These are phyloP conservation scores for Rhyzopertha dominica DNA, from an alignment of 1,140 invertebrate genomes.

Conservation along the genomic window DNA sequence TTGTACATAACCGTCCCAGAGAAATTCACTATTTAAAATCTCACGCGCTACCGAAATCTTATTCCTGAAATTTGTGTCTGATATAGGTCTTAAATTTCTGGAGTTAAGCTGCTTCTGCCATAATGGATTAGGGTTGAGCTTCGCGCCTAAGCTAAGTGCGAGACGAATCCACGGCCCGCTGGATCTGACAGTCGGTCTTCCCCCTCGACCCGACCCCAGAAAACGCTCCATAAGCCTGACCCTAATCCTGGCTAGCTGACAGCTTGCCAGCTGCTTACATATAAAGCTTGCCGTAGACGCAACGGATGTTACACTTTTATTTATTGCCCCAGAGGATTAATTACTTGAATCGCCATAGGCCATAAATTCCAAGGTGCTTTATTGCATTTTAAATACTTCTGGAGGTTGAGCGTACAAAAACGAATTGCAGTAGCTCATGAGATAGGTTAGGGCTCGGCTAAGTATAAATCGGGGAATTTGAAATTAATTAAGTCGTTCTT, in stretches of 20 bases:
- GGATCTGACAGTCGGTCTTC: constrained; percentile 32
- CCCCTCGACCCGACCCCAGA: constrained; percentile 17
- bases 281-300: constrained; percentile 26
- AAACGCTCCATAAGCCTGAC: constrained; percentile 33
- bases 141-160: constrained; percentile 33
- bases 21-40: no score
- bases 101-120: constrained; percentile 37
- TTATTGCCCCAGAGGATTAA: constrained; percentile 18
- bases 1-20: no score
- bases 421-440: no score
- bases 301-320: constrained; percentile 19
- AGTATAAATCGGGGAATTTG: no score
- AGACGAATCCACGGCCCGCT: constrained; percentile 34
- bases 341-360: constrained; percentile 8
- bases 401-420: no score
- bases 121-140: constrained; percentile 43
- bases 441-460: no score
- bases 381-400: no score
- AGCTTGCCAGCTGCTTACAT: constrained; percentile 39
- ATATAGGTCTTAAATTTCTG: constrained; percentile 28
- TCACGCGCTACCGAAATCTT: no score
- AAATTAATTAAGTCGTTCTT: no score
- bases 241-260: constrained; percentile 41
- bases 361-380: no score
- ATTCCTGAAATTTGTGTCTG: constrained; percentile 9